Evolutionary conservation across 2,113 vertebrate species (phyloP).

Genomic region (Rynchops niger): DNA sequence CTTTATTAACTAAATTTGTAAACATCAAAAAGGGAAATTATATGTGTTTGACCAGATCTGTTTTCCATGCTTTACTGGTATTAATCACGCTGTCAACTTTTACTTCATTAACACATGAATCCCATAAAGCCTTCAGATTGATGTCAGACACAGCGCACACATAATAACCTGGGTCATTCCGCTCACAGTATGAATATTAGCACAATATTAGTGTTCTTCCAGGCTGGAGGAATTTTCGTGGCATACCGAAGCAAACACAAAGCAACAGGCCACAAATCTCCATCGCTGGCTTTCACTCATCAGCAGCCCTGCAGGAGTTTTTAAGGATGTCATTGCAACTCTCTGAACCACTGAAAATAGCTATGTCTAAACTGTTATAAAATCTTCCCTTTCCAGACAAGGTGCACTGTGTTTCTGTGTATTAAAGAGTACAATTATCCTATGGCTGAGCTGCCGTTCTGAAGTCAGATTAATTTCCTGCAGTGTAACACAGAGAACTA

Average conservation of each 20-base stretch:
- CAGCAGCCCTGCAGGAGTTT: not conserved
- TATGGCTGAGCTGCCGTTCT: not conserved
- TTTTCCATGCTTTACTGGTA: not conserved
- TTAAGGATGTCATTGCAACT: not conserved
- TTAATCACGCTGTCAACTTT: not conserved
- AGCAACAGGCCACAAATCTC: not conserved
- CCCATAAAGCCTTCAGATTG: not conserved
- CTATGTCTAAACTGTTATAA: not conserved
- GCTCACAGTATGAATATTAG: not conserved
- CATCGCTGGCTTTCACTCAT: fast-evolving
- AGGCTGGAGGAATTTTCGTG: not conserved
- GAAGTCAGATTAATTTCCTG: not conserved
- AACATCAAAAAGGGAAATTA: not conserved
- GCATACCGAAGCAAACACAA: not conserved
- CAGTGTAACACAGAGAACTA: not conserved
- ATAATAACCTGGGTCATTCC: not conserved
- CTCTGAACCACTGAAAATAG: not conserved
- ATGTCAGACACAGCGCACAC: not conserved
- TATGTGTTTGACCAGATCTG: not conserved
- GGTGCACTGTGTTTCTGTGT: not conserved
- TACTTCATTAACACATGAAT: not conserved
- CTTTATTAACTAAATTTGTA: not conserved
- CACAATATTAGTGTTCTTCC: not conserved
- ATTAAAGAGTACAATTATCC: not conserved
- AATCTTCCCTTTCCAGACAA: not conserved